Conservation (phyloP, 2,888 invertebrate species). For the Trachelus stipa region DNA sequence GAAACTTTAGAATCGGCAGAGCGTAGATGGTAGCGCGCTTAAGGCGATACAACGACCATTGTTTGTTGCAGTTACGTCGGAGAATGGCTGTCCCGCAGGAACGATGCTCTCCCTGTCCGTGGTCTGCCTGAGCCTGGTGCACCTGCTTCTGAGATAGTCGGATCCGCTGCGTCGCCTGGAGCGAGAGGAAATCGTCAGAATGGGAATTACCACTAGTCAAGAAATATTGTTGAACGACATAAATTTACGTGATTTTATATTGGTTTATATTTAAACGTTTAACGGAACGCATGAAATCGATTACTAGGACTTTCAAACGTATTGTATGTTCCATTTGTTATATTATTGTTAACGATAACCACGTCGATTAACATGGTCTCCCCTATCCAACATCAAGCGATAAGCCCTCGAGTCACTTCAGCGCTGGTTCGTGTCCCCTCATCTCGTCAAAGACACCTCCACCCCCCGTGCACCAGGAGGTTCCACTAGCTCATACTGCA, state of each 20-base stretch:
- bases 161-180: constrained; percentile 18
- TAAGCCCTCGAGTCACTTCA: background rate
- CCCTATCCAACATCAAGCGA: background rate
- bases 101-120: constrained; percentile 33
- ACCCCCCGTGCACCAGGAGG: background rate
- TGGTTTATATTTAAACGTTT: constrained; percentile 28
- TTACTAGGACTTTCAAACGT: constrained; percentile 19
- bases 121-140: constrained; percentile 41
- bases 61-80: constrained; percentile 59
- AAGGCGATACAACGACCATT: constrained; percentile 12
- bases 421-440: background rate
- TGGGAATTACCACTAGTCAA: constrained; percentile 16
- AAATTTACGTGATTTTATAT: constrained; percentile 34
- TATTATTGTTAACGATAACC: constrained; percentile 20
- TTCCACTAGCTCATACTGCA: background rate
- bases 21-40: constrained; percentile 9
- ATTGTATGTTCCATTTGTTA: constrained; percentile 36
- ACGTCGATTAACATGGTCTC: background rate
- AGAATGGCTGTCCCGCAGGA: constrained; percentile 44
- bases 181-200: constrained; percentile 13
- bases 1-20: constrained; percentile 25
- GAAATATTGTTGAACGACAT: constrained; percentile 35
- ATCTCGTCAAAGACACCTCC: background rate
- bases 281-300: constrained; percentile 11
- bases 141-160: constrained; percentile 55